A percentile compares a stretch with the other conserved stretches of the same genome.
Conservation (phyloP, 2,113 vertebrate species). For the Balaeniceps rex region DNA sequence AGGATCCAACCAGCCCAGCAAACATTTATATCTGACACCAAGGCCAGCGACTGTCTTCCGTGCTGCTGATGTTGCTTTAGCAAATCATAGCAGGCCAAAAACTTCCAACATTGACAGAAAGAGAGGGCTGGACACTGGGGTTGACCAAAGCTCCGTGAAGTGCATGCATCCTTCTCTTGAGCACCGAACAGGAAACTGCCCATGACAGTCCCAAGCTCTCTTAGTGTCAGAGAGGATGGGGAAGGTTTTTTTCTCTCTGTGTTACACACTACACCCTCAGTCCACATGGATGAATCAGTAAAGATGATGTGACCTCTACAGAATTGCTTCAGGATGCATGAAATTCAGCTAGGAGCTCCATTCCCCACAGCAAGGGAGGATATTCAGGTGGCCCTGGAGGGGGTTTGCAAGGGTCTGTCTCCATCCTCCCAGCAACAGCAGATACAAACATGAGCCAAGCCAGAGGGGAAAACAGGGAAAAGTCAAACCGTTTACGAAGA, state of each 20-base stretch:
- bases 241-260: neutral
- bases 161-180: neutral
- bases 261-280: neutral
- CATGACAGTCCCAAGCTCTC: neutral
- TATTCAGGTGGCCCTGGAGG: neutral
- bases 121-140: neutral
- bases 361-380: neutral
- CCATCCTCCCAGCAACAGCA: neutral
- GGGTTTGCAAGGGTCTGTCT: neutral
- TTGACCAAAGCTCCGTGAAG: neutral
- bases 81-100: neutral
- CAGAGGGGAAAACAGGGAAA: neutral
- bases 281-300: constrained; percentile 14
- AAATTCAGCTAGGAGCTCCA: constrained; percentile 21
- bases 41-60: neutral
- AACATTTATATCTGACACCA: neutral
- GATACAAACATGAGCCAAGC: neutral
- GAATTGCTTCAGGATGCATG: constrained; percentile 34
- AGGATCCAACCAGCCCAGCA: neutral
- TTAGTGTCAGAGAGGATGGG: neutral
- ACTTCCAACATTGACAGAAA: neutral
- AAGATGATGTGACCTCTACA: neutral
- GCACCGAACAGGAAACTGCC: neutral
- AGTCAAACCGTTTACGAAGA: neutral
- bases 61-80: neutral